These are phyloP conservation scores for Tridacna crocea DNA, from an alignment of 2,888 invertebrate genomes.

Conservation along the genomic window DNA sequence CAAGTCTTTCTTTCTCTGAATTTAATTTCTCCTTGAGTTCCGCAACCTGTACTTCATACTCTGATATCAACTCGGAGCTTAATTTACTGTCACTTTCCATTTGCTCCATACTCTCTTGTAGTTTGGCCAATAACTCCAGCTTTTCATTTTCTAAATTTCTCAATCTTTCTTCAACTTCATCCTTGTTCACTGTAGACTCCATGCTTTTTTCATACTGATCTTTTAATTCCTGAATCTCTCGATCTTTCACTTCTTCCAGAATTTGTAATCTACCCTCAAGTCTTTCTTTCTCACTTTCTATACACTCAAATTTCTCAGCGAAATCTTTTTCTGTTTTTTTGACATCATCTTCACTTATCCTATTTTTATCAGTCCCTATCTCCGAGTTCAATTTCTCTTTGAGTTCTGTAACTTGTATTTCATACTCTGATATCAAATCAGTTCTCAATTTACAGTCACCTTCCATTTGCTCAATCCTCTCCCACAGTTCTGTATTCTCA, in stretches of 20 bases:
- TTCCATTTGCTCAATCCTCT: slow-evolving; percentile 1
- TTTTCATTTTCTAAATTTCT: neutral
- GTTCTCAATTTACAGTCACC: neutral
- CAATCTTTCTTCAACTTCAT: neutral
- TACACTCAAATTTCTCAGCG: neutral
- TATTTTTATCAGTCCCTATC: neutral
- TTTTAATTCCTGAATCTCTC: neutral
- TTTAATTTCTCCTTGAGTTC: neutral
- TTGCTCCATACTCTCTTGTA: neutral
- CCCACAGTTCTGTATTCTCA: neutral
- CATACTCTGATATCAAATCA: neutral
- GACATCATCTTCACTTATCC: neutral
- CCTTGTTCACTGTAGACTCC: neutral
- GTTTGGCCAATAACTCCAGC: neutral
- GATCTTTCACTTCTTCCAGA: neutral
- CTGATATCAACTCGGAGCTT: neutral
- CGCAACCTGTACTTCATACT: neutral
- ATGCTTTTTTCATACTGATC: neutral
- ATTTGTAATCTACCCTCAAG: neutral
- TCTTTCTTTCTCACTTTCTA: neutral
- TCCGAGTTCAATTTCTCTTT: neutral
- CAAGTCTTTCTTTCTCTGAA: neutral
- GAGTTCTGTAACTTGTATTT: neutral
- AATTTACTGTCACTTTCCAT: neutral
- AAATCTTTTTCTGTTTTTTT: neutral